Conservation (phyloP, 2,797 vertebrate genomes). For the Apogon hyalosoma region DNA sequence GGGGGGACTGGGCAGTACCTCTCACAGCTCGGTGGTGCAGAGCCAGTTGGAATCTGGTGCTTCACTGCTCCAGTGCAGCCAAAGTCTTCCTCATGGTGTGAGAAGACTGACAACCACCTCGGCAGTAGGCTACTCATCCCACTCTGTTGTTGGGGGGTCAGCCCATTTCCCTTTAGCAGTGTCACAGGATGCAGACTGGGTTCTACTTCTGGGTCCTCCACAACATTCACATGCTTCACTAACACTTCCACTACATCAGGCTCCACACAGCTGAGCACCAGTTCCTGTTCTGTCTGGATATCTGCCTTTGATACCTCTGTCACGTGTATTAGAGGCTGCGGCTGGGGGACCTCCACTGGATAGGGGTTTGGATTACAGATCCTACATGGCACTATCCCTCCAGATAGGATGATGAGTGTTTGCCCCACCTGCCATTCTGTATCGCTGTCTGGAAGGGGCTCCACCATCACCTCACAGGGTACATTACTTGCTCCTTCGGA, state of each 20-base stretch:
- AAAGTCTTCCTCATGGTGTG: constrained; percentile 16
- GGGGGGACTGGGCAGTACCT: constrained; percentile 7
- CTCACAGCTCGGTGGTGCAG: constrained; percentile 1
- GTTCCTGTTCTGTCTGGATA: constrained; percentile 1
- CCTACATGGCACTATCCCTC: neutral
- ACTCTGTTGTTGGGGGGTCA: neutral
- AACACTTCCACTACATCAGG: neutral
- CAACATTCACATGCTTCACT: neutral
- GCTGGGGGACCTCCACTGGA: neutral
- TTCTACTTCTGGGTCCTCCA: neutral
- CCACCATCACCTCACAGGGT: constrained; percentile 1
- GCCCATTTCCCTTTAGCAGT: neutral
- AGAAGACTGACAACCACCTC: constrained; percentile 1
- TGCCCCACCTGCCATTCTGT: neutral
- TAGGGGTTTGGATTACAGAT: constrained; percentile 26
- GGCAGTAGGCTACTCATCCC: neutral
- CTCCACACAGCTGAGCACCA: constrained; percentile 4
- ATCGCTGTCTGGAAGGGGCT: constrained; percentile 1
- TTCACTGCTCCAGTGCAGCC: neutral
- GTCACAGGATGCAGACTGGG: neutral
- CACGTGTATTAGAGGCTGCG: neutral
- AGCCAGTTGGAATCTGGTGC: constrained; percentile 11
- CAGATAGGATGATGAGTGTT: constrained; percentile 1
- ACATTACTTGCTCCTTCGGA: neutral
- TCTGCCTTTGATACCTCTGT: neutral